phyloP scores from a whole-genome alignment of 2,888 invertebrate genomes.

The Parelbella ahira region DNA sequence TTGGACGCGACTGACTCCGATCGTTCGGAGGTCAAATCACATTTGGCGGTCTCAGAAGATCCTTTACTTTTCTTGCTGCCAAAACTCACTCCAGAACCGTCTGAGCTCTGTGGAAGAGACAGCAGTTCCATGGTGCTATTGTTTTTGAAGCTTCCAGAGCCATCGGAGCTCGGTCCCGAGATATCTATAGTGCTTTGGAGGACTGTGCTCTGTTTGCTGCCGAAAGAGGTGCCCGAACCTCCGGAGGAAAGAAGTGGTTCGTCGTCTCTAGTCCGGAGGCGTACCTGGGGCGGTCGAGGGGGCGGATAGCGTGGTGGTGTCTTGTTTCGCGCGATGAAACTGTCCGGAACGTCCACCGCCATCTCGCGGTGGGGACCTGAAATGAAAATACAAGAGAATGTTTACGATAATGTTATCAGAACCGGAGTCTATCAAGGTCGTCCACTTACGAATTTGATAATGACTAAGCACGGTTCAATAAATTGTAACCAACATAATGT shows the following conservation, averaged over 20 bases:
- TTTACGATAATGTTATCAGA: constrained; percentile 4
- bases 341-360: constrained; percentile 99
- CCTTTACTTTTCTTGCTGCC: constrained; percentile 70
- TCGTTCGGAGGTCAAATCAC: constrained; percentile 57
- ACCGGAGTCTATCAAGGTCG: constrained; percentile 6
- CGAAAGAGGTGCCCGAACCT: constrained; percentile 68
- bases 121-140: constrained; percentile 62
- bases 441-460: constrained; percentile 4
- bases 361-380: constrained; percentile 96
- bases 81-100: constrained; percentile 63
- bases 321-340: constrained; percentile 94
- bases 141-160: constrained; percentile 66
- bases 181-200: constrained; percentile 56
- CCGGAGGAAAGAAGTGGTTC: constrained; percentile 73
- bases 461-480: no score
- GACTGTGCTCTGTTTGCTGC: constrained; percentile 68
- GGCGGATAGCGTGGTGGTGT: constrained; percentile 95
- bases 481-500: no score
- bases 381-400: constrained; percentile 36
- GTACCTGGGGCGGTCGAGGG: constrained; percentile 86
- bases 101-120: constrained; percentile 67
- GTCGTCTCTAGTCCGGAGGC: constrained; percentile 69
- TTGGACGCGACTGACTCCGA: constrained; percentile 62
- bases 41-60: constrained; percentile 69
- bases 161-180: constrained; percentile 63